Evolutionary conservation across 92 coral and sea anemone species (phyloP), one percentile per base, ranked within the genome.

Genomic region (Epizoanthus rinbou): DNA sequence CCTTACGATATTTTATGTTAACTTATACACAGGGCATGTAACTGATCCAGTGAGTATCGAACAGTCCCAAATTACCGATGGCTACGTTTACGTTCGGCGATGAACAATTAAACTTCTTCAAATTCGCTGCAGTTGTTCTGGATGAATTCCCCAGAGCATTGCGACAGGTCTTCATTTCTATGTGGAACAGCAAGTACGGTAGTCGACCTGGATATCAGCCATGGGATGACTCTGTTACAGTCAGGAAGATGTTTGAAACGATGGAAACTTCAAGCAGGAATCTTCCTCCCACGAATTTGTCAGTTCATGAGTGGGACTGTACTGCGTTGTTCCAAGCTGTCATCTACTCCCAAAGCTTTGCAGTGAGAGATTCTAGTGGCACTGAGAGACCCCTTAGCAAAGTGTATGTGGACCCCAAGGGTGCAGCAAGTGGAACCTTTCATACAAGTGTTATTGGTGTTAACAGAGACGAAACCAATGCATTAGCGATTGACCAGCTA

Each of bases 401-500:
- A 1, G 50, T 41, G 24, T 88, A 88, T 69, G 15, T 88, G 50
- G 78, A 22, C 66, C 50, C 73, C 50, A 66, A 11, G 73, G 53
- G 50, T 5, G 19, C 39, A 64, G 60, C 37, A 21, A 22, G 31
- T 35, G 76, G 81, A 52, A 64, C 58, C 15, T 88, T 76, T 52
- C 88, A 83, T 60, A 15, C 91, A n/a, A 56, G 85, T 37, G 87
- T 88, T n/a, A 59, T 8, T 23, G 22, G 65, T 5, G 69, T 43
- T n/a, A 74, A 72, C 58, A 39, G 69, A 17, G 84, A 57, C 22
- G 91, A 88, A 57, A 83, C 88, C 31, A 66, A 50, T 33, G 81
- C 82, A 2, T 71, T 88, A 16, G 81, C 88, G 15, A n/a, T 88
- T 67, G 88, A 88, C 63, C 91, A 88, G 64, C 82, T 87, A n/a